Base-by-base conservation (phyloP, 2,113 vertebrate genomes). In the Halcyon malimbica region DNA sequence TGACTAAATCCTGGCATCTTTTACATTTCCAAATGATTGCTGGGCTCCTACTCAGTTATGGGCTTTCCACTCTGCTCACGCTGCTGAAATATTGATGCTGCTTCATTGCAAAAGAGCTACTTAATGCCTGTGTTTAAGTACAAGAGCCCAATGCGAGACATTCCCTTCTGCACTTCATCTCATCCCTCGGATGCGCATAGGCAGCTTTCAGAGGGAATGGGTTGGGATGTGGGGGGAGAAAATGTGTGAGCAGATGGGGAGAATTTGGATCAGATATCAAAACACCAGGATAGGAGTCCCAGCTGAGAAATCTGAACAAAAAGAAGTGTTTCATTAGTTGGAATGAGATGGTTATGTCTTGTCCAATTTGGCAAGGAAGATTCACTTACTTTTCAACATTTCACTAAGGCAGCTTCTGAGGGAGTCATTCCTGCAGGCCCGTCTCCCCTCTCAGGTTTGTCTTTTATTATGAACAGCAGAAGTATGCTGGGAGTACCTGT, bases 51-150 rank as follows among this genome's bases (percentile, higher is more conserved):
- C 37, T 77, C 80, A 81, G 77, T 60, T 64, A 4, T 44, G 56
- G 77, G 80, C 54, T 91, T 95, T 94, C 54, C 25, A 63, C 51
- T 91, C 19, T 44, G 53, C 37, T 93, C 10, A 5, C 25, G 64
- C 54, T 94, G 67, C 59, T 96, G 91, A 91, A 92, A 95, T 96
- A 92, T 65, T 85, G 83, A 86, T 92, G 67, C 71, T 70, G 54
- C 79, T 92, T 93, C 71, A 26, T 86, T 92, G 59, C 63, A 70
- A 62, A 88, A 89, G 64, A 67, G 16, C 68, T 67, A 24, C 68
- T 94, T 92, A 90, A 86, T 77, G 42, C 54, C 59, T 60, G 3
- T 37, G 41, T 86, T 83, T 78, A 87, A 86, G 50, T 37, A 33
- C 19, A 57, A 57, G 60, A 83, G 25, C 41, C 11, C 2, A 9